Evolutionary conservation across 2,888 invertebrate species (phyloP).

Genomic region (Xanthostigma xanthostigma): DNA sequence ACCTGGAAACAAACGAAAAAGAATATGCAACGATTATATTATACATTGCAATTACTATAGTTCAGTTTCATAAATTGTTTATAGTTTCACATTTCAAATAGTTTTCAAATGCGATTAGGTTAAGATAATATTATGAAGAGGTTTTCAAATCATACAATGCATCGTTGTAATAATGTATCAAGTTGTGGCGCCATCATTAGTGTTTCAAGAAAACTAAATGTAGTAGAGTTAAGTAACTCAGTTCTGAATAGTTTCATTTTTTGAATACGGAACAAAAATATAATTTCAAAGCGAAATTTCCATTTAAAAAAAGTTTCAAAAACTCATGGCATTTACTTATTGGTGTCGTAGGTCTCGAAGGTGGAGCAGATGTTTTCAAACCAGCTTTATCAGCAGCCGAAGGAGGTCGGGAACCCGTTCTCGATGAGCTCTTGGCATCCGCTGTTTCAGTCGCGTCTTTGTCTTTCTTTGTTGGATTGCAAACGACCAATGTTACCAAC

Average conservation of each 20-base stretch:
- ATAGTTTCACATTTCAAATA: conserved; percentile 35
- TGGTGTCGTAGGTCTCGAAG: conserved; percentile 10
- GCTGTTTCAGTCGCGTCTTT: conserved; percentile 29
- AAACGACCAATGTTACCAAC: conserved; percentile 65
- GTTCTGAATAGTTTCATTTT: too few relatives aligned
- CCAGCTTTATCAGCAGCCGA: conserved; percentile 5
- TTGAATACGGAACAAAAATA: too few relatives aligned
- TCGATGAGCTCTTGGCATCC: conserved; percentile 17
- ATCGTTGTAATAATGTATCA: too few relatives aligned
- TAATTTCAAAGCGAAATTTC: too few relatives aligned
- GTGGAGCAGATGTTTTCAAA: conserved; percentile 11
- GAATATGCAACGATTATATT: too few relatives aligned
- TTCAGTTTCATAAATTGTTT: conserved; percentile 13
- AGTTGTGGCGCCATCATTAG: too few relatives aligned
- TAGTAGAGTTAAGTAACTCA: too few relatives aligned
- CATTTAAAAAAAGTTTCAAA: background rate
- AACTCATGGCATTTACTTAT: background rate
- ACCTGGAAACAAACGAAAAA: conserved; percentile 24
- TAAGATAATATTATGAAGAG: too few relatives aligned
- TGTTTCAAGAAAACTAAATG: too few relatives aligned
- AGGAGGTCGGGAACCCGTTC: conserved; percentile 9
- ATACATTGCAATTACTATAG: too few relatives aligned
- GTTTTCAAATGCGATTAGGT: too few relatives aligned
- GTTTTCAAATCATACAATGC: background rate
- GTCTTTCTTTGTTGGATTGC: conserved; percentile 65